Conservation (phyloP, 1,140 invertebrate genomes). For the Rhizoglyphus robini region DNA sequence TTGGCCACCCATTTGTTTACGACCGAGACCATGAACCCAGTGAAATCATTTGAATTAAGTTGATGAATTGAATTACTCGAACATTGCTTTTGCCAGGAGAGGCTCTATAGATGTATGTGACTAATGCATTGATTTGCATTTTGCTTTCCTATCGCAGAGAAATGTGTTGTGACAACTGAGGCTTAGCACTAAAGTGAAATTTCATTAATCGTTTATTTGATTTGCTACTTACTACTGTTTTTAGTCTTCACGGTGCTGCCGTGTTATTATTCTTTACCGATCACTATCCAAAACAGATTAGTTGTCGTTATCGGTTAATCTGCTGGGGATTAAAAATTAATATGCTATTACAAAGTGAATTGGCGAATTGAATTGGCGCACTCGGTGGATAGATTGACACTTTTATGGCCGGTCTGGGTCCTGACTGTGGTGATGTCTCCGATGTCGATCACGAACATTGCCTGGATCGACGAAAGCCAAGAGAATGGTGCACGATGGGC, state of each 20-base stretch:
- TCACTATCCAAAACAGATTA: not conserved
- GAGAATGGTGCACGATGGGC: not conserved
- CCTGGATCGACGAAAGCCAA: not conserved
- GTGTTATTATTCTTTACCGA: not conserved
- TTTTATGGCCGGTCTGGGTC: no score
- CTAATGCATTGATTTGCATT: conserved; percentile 6
- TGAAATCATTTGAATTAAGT: no score
- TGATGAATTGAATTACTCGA: no score
- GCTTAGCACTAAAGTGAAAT: no score
- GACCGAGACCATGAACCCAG: no score
- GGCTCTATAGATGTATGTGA: not conserved
- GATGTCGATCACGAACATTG: conserved; percentile 9
- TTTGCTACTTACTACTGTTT: not conserved
- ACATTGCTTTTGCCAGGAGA: no score
- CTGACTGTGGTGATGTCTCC: not conserved
- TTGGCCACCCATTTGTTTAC: no score
- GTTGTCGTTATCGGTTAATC: conserved; percentile 4
- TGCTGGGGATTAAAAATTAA: not conserved
- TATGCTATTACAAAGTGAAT: conserved; percentile 11
- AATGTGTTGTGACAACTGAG: not conserved
- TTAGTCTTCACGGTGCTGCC: not conserved
- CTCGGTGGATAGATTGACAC: conserved; percentile 7
- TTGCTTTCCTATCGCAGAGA: not conserved
- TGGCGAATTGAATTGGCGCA: conserved; percentile 10
- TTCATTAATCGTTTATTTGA: conserved; percentile 3